These are phyloP conservation scores for Etheostoma nigrum DNA, from an alignment of 2,797 vertebrate species.

Conservation along the genomic window DNA sequence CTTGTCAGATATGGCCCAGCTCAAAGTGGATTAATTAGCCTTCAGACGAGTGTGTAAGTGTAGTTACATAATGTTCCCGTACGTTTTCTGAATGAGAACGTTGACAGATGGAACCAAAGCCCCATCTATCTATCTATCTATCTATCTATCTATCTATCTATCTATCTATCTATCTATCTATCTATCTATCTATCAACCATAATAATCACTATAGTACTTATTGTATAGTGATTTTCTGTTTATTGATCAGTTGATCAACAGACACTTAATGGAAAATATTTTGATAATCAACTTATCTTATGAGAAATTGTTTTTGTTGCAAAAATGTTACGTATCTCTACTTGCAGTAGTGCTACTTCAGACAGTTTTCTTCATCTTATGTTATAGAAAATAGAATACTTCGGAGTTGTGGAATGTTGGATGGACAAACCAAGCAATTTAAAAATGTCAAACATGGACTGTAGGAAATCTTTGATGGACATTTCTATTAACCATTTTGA, in stretches of 20 bases:
- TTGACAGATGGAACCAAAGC: conserved; percentile 54
- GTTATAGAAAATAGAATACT: neutral
- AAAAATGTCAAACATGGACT: neutral
- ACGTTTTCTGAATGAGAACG: conserved; percentile 48
- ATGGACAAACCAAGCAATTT: neutral
- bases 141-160: conserved; percentile 37
- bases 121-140: conserved; percentile 40
- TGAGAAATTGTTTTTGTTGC: no score
- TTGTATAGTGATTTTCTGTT: neutral
- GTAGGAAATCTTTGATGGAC: neutral
- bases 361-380: neutral
- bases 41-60: conserved; percentile 46
- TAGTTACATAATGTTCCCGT: conserved; percentile 75
- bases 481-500: neutral
- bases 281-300: no score
- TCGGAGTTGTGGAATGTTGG: neutral
- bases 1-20: conserved; percentile 1
- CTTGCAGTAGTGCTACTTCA: no score
- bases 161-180: conserved; percentile 34
- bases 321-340: no score
- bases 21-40: conserved; percentile 24
- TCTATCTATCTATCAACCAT: conserved; percentile 23
- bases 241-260: neutral
- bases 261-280: neutral
- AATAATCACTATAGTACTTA: neutral